phyloP scores from a whole-genome alignment of 2,113 vertebrate genomes.

The Nipponia nippon region DNA sequence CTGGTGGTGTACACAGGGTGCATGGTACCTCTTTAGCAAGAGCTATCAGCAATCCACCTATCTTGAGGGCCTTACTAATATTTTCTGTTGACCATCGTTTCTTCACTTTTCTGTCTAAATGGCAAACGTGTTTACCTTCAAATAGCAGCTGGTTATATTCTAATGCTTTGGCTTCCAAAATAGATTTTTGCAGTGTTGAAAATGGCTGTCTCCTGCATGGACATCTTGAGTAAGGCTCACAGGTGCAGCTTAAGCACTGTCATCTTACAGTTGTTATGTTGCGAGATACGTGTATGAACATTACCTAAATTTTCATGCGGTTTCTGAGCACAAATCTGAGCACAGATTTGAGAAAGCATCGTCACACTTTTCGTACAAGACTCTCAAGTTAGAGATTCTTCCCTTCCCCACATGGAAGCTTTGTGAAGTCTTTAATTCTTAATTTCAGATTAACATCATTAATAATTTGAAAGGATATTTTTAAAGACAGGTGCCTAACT shows the following conservation, averaged over 20 bases:
- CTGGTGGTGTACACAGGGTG: background rate
- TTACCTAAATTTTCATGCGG: background rate
- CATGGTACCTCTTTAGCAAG: no score
- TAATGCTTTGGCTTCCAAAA: background rate
- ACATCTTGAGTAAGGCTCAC: background rate
- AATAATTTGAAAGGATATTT: background rate
- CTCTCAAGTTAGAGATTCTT: constrained; percentile 21
- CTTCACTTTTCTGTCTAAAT: background rate
- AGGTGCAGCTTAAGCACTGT: background rate
- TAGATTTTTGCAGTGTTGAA: background rate
- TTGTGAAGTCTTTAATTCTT: background rate
- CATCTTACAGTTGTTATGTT: background rate
- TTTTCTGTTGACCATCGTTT: background rate
- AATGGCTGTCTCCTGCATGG: background rate
- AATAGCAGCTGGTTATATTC: background rate
- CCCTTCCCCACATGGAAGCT: background rate
- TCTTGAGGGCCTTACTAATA: background rate
- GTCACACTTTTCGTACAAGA: background rate
- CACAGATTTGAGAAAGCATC: background rate
- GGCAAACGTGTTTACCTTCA: background rate
- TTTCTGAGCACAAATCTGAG: background rate
- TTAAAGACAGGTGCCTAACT: background rate
- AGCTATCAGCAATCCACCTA: rapidly evolving
- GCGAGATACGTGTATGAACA: background rate
- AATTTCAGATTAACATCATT: background rate